Base-by-base conservation (phyloP, 2,797 vertebrate genomes). In the Coregonus sp. region DNA sequence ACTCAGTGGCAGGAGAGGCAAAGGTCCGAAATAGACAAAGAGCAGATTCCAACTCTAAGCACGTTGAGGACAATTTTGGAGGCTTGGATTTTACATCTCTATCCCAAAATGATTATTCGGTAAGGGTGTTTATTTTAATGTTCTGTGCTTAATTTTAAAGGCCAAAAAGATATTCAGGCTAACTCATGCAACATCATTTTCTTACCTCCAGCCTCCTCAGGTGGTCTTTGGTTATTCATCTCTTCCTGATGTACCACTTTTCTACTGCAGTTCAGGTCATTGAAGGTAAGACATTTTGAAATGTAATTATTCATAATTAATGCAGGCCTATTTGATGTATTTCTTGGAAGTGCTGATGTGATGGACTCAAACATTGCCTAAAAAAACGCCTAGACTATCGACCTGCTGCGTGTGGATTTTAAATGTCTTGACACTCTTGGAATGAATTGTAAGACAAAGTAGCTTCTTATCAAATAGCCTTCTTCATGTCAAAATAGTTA, bases 31-130 rank as follows among this genome's bases (percentile, higher is more conserved):
- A 16, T 52, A 67, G n/a, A 37, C 20, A 16, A 52, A 16, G 54
- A 37, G 33, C 40, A 66, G 2, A 29, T 73, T 68, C 29, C 37
- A 74, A 80, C 70, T 84, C 82, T 82, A 85, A 35, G 31, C 65
- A 63, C 73, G 81, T 18, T 54, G 31, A 66, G 83, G 88, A 77
- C 81, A 84, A 74, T 81, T 75, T 56, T 80, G 67, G 67, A 82
- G 81, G 81, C 78, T 79, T 72, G 88, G 85, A 87, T 82, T 86
- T 78, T 47, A 75, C n/a, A 4, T 9, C 52, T 29, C 33, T 31
- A 20, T 15, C 4, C 65, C 59, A 86, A 82, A 87, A 94, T 94
- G 93, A 85, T 85, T 81, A 72, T 56, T 75, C 69, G 92, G 93
- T 94, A 90, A 92, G 92, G 2, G 12, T 31, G 35, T 15, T n/a